These are phyloP conservation scores for Drosophila lacteicornis DNA, from an alignment of 1,140 invertebrate species.

Conservation along the genomic window DNA sequence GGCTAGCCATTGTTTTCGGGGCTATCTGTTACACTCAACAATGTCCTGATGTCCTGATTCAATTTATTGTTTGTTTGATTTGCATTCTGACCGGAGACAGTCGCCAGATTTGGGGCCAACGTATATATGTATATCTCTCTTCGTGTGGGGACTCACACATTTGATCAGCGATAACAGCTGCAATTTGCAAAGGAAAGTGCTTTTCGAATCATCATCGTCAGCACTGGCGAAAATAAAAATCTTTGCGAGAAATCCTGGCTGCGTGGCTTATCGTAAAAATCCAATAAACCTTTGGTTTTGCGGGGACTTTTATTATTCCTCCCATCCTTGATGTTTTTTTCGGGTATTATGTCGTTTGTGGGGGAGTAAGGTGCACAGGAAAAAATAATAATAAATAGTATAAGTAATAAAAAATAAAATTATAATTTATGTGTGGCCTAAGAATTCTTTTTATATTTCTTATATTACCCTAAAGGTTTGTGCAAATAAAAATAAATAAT, in stretches of 20 bases:
- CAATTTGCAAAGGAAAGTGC: slow-evolving; percentile 71
- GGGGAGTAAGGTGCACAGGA: slow-evolving; percentile 1
- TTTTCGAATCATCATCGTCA: slow-evolving; percentile 40
- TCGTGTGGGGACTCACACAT: slow-evolving; percentile 3
- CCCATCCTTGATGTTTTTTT: not conserved
- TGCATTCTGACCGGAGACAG: slow-evolving; percentile 59
- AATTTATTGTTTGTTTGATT: slow-evolving; percentile 83
- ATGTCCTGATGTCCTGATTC: slow-evolving; percentile 56
- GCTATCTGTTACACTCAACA: slow-evolving; percentile 64
- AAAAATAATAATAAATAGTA: not conserved
- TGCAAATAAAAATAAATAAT: not conserved
- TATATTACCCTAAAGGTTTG: no score
- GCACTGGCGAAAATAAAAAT: slow-evolving; percentile 3
- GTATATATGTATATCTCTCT: slow-evolving; percentile 1
- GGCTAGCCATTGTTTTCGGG: slow-evolving; percentile 34
- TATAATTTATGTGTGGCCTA: no score
- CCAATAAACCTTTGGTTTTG: slow-evolving; percentile 61
- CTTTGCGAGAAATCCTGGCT: slow-evolving; percentile 14
- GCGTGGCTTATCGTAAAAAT: slow-evolving; percentile 73
- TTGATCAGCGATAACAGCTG: slow-evolving; percentile 71
- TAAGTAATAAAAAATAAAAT: no score
- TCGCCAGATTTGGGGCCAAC: slow-evolving; percentile 21
- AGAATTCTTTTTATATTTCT: no score
- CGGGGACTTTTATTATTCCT: slow-evolving; percentile 32
- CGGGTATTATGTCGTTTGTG: slow-evolving; percentile 60